phyloP scores from a whole-genome alignment of 2,888 invertebrate species.

The Ecdyonurus torrentis region DNA sequence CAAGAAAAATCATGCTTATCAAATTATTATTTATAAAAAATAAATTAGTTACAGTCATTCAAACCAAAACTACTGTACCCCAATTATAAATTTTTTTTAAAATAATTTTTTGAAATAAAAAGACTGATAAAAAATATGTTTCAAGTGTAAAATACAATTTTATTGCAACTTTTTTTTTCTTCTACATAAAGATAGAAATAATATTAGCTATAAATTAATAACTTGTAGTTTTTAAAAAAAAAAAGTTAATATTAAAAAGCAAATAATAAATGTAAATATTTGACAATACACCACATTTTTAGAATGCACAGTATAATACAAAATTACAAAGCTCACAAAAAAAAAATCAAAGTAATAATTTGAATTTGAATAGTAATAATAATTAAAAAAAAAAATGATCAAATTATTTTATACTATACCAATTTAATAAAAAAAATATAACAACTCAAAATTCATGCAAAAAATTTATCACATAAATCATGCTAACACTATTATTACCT shows the following conservation, averaged over 20 bases:
- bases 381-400: neutral
- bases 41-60: neutral
- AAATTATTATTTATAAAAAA: slow-evolving; percentile 8
- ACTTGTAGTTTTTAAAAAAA: slow-evolving; percentile 5
- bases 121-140: slow-evolving; percentile 1
- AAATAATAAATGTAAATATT: neutral
- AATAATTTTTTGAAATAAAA: slow-evolving; percentile 8
- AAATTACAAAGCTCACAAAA: neutral
- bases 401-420: neutral
- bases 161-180: neutral
- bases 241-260: slow-evolving; percentile 7
- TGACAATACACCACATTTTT: neutral
- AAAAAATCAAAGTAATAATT: neutral
- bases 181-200: slow-evolving; percentile 9
- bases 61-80: slow-evolving; percentile 5
- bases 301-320: neutral
- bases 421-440: neutral
- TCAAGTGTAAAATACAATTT: neutral
- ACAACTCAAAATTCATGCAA: neutral
- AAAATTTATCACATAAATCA: slow-evolving; percentile 2
- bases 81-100: slow-evolving; percentile 3
- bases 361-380: neutral
- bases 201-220: neutral
- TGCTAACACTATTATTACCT: neutral
- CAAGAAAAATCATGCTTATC: neutral